phyloP scores from a whole-genome alignment of 1,140 invertebrate species.

The Trinorchestia longiramus region DNA sequence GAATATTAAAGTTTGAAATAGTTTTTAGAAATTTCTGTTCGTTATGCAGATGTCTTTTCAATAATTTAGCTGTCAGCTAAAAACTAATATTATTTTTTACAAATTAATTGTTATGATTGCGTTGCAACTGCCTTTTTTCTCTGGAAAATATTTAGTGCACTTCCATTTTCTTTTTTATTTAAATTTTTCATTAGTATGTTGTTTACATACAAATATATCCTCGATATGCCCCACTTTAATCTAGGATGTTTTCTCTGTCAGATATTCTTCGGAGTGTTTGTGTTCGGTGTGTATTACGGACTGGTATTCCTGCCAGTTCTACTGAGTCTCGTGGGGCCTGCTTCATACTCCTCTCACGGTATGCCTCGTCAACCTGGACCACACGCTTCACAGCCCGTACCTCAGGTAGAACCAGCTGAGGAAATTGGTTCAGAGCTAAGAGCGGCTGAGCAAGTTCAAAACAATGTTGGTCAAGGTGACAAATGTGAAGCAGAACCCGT shows the following conservation, averaged over 20 bases:
- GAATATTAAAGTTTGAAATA: too few species aligned
- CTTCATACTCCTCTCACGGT: conserved; percentile 61
- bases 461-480: background rate
- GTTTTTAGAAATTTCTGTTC: too few species aligned
- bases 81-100: too few species aligned
- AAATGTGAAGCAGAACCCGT: background rate
- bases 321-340: conserved; percentile 74
- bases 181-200: background rate
- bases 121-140: background rate
- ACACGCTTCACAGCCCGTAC: background rate
- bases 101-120: background rate
- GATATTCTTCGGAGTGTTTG: conserved; percentile 74
- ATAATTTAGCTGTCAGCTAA: too few species aligned
- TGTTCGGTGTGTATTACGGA: conserved; percentile 76
- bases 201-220: background rate
- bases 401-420: background rate
- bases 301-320: conserved; percentile 75
- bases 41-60: too few species aligned
- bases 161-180: background rate
- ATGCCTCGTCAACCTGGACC: background rate
- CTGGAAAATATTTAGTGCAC: background rate
- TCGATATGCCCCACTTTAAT: background rate
- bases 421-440: background rate
- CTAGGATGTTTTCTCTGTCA: conserved; percentile 13
- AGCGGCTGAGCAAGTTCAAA: background rate